Percentiles rank a stretch among this genome's conserved stretches.
These are phyloP conservation scores for Tachina lurida DNA, from an alignment of 2,888 invertebrate genomes.

Conservation along the genomic window DNA sequence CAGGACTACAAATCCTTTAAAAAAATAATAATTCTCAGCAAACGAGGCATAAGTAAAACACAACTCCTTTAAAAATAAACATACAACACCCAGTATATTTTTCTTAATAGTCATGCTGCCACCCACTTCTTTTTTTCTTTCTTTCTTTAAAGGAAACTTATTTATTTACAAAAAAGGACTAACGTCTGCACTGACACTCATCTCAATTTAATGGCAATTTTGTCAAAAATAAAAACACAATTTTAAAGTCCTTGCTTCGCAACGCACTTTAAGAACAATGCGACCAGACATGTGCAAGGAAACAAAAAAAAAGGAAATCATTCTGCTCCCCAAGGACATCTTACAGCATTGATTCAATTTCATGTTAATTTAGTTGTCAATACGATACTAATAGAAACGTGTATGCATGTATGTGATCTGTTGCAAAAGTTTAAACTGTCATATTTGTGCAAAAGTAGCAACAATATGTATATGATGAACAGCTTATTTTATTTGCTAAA, in stretches of 20 bases:
- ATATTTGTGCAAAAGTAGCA: conserved; percentile 38
- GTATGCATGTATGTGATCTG: conserved; percentile 17
- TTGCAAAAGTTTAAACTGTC: conserved; percentile 30
- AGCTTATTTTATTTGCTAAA: neutral
- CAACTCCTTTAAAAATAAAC: conserved; percentile 12
- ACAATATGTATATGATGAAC: conserved; percentile 25
- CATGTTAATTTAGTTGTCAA: conserved; percentile 84
- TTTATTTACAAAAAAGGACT: conserved; percentile 48
- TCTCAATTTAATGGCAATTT: conserved; percentile 70
- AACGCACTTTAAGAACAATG: conserved; percentile 45
- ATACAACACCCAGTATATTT: conserved; percentile 15
- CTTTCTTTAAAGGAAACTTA: conserved; percentile 1
- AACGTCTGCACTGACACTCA: conserved; percentile 54
- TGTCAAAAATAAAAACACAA: conserved; percentile 63
- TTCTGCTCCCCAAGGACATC: conserved; percentile 80
- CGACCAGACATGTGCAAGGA: conserved; percentile 34
- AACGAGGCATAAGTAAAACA: conserved; percentile 26
- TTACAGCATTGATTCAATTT: conserved; percentile 84
- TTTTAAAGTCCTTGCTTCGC: conserved; percentile 68
- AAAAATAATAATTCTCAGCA: conserved; percentile 40
- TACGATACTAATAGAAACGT: conserved; percentile 79
- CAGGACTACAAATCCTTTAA: neutral
- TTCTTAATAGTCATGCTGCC: conserved; percentile 8
- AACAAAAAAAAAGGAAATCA: conserved; percentile 52
- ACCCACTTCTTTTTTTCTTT: neutral